Percentiles rank a stretch among this genome's conserved stretches.
Conservation (phyloP, 1,140 invertebrate species). For the Anagrus nilaparvatae region DNA sequence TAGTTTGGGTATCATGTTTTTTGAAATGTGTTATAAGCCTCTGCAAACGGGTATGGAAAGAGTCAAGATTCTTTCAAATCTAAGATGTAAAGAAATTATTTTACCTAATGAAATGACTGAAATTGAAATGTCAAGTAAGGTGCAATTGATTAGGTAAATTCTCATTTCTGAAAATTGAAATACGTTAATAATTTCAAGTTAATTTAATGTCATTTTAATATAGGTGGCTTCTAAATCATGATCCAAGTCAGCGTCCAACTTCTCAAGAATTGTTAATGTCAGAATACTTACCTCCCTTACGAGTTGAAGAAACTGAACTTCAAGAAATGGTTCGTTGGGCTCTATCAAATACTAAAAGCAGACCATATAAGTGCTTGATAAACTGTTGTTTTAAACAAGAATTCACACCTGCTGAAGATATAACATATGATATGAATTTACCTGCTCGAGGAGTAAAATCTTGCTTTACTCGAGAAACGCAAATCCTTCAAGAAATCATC, state of each 20-base stretch:
- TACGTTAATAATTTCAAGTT: background rate
- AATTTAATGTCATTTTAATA: slow-evolving; percentile 16
- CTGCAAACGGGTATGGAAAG: slow-evolving; percentile 83
- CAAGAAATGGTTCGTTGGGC: slow-evolving; percentile 68
- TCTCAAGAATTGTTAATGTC: slow-evolving; percentile 63
- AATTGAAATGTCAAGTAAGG: slow-evolving; percentile 35
- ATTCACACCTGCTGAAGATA: slow-evolving; percentile 55
- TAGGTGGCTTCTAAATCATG: slow-evolving; percentile 76
- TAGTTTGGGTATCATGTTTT: slow-evolving; percentile 81
- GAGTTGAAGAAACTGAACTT: slow-evolving; percentile 69
- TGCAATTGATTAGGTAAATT: slow-evolving; percentile 38
- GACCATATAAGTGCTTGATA: slow-evolving; percentile 70
- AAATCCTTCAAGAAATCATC: slow-evolving; percentile 27
- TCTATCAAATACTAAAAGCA: slow-evolving; percentile 67
- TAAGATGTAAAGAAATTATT: slow-evolving; percentile 56
- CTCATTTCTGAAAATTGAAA: background rate
- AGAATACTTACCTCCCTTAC: slow-evolving; percentile 66
- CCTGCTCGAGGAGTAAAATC: slow-evolving; percentile 32
- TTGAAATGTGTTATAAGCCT: slow-evolving; percentile 83
- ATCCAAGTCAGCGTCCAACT: slow-evolving; percentile 70
- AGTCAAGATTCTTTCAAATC: slow-evolving; percentile 58
- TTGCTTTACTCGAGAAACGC: slow-evolving; percentile 16
- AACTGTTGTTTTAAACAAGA: slow-evolving; percentile 62
- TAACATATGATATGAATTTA: slow-evolving; percentile 63
- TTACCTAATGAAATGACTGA: slow-evolving; percentile 56